Conservation (phyloP, 2,888 invertebrate genomes). For the Laspeyria flexula region DNA sequence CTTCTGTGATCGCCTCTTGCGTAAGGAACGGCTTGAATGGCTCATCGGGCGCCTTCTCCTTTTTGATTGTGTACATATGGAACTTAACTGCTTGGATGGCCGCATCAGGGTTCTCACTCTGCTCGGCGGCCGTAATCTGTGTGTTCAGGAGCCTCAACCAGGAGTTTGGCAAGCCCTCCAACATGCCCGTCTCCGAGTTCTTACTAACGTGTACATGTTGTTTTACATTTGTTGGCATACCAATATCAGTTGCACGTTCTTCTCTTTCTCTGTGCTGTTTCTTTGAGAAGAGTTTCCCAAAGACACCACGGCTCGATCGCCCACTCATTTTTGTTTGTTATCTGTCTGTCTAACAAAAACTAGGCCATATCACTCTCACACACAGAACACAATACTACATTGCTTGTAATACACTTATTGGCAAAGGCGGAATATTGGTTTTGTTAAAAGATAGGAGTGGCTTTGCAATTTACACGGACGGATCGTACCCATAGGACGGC, state of each 20-base stretch:
- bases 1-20: constrained; percentile 92
- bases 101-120: constrained; percentile 95
- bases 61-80: constrained; percentile 95
- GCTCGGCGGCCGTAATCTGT: constrained; percentile 94
- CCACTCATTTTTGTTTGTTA: constrained; percentile 77
- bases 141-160: constrained; percentile 93
- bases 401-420: constrained; percentile 55
- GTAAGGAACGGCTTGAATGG: constrained; percentile 94
- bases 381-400: constrained; percentile 66
- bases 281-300: constrained; percentile 82
- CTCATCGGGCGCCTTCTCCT: constrained; percentile 90
- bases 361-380: constrained; percentile 68
- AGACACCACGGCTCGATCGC: constrained; percentile 79
- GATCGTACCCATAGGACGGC: constrained; percentile 63
- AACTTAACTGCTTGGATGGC: constrained; percentile 96
- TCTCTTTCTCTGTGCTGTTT: constrained; percentile 74
- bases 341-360: constrained; percentile 48
- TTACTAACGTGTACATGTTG: constrained; percentile 95
- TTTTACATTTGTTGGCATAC: constrained; percentile 93
- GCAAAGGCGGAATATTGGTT: constrained; percentile 60
- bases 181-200: constrained; percentile 92
- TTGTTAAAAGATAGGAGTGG: constrained; percentile 73
- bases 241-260: constrained; percentile 89
- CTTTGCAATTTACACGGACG: constrained; percentile 68
- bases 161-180: constrained; percentile 94